Percentiles rank a stretch among this genome's conserved stretches.
phyloP scores from a whole-genome alignment of 2,113 vertebrate genomes.

The Spea bombifrons region DNA sequence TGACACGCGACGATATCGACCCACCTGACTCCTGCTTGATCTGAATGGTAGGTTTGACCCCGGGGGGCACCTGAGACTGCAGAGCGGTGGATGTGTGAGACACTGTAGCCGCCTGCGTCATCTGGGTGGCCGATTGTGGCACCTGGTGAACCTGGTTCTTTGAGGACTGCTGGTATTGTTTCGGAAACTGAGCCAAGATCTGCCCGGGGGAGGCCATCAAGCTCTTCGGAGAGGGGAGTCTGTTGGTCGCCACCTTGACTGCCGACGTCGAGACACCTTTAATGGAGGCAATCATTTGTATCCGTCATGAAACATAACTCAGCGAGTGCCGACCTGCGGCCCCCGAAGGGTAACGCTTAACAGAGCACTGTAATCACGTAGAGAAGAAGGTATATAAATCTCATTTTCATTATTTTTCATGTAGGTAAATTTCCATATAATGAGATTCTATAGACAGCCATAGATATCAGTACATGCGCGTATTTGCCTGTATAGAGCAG shows the following conservation, averaged over 20 bases:
- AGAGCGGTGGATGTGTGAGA: constrained; percentile 58
- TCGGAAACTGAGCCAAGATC: constrained; percentile 92
- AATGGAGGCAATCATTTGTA: not conserved
- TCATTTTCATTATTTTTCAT: no score
- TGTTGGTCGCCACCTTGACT: constrained; percentile 84
- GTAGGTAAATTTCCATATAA: no score
- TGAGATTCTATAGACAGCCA: no score
- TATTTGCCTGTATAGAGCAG: no score
- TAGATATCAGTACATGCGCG: no score
- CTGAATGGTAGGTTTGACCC: constrained; percentile 92
- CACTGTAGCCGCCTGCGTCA: constrained; percentile 60
- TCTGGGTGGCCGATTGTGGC: constrained; percentile 55
- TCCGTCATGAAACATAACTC: no score
- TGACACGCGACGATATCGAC: not conserved
- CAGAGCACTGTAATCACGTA: no score
- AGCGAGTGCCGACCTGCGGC: no score
- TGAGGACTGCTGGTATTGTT: constrained; percentile 81
- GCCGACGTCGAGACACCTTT: constrained; percentile 78
- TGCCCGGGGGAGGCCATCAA: constrained; percentile 83
- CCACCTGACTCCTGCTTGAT: constrained; percentile 98
- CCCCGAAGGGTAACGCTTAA: no score
- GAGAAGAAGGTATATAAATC: no score
- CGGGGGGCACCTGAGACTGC: constrained; percentile 67
- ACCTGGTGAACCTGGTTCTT: constrained; percentile 74
- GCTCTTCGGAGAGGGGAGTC: constrained; percentile 90